Evolutionary conservation across 2,797 vertebrate genomes (phyloP), one percentile per base, ranked within the genome.

Genomic region (Lutjanus argentimaculatus): DNA sequence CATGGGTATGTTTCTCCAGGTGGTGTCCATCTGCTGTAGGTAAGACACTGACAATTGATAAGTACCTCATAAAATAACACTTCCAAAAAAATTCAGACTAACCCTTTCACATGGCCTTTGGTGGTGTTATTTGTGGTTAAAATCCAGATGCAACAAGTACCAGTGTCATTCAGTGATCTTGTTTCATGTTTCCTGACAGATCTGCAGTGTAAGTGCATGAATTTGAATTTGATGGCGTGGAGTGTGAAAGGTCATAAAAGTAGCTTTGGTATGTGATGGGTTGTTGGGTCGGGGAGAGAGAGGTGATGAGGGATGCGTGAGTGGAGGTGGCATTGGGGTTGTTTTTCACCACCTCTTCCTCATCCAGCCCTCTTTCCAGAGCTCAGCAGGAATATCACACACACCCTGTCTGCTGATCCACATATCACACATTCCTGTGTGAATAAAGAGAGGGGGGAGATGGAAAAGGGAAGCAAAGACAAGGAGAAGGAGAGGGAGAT

Each of bases 351-450:
- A 67, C 67, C 71, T 83, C 76, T 57, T 57, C 80, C 75, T 75
- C 9, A 30, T 80, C 82, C 80, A 86, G 79, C 66, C 85, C 88
- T 91, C 91, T 88, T 86, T 75, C 77, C 73, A 69, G 82, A 88
- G 86, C 93, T 91, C 93, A 93, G 94, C 89, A 42, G 93, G 93
- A 91, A 86, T 77, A 85, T 91, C 79, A 72, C 78, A 75, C 78
- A 85, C 78, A 85, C 79, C 67, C 79, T 21, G 87, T 94, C 93
- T 89, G 85, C 92, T 94, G 92, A 91, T 93, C 91, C 91, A 90
- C 94, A 95, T 94, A 92, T 95, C 92, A 85, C 85, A 93, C 94
- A 96, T 95, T 95, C 93, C 91, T 93, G 87, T 79, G 64, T 91
- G 85, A 87, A 91, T 75, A 80, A 82, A 89, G 69, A 83, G 82